Percentiles rank a stretch among this genome's conserved stretches.
Evolutionary conservation across 1,140 invertebrate genomes (phyloP).

Genomic region (Aphis gossypii): DNA sequence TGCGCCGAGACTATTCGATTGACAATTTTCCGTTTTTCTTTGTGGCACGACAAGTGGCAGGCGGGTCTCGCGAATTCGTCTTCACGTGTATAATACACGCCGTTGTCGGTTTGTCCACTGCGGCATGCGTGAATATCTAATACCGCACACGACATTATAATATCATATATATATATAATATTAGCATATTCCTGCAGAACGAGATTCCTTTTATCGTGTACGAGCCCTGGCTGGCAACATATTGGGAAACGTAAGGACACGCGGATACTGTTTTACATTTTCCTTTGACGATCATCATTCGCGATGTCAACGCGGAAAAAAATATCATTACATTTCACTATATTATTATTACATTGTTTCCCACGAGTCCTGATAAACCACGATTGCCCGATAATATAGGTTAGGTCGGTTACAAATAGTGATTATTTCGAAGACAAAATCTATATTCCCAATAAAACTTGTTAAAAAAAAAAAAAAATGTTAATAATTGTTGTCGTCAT

Average conservation of each 20-base stretch:
- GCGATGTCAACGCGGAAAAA: neutral
- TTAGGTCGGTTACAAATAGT: neutral
- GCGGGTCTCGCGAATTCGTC: too few species aligned
- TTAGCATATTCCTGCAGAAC: neutral
- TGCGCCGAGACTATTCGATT: neutral
- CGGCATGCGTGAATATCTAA: too few species aligned
- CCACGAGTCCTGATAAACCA: neutral
- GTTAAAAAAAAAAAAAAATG: neutral
- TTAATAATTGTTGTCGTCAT: neutral
- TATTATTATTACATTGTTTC: neutral
- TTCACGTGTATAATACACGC: neutral
- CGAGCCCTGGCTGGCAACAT: neutral
- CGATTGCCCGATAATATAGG: neutral
- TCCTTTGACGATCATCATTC: neutral
- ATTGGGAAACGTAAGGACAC: neutral
- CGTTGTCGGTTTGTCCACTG: neutral
- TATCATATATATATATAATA: neutral
- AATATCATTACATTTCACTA: neutral
- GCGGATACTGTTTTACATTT: neutral
- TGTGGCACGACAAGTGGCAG: neutral
- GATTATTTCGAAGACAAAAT: neutral
- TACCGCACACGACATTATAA: neutral
- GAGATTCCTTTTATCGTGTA: neutral
- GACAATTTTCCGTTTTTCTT: neutral
- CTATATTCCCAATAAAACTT: too few species aligned